phyloP scores from a whole-genome alignment of 2,113 vertebrate species.

The Gopherus evgoodei region DNA sequence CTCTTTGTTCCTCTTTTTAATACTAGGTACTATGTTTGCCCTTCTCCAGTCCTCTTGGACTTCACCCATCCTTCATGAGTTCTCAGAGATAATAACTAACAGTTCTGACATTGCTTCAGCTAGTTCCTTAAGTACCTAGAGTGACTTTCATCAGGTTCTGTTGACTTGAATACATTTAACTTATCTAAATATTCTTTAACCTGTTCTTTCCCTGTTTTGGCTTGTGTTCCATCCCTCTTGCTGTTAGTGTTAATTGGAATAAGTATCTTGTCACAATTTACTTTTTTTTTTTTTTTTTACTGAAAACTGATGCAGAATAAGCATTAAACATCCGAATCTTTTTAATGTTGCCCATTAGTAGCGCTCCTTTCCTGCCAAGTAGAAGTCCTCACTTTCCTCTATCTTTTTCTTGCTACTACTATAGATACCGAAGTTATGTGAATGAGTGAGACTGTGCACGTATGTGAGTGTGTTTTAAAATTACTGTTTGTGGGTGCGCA shows the following conservation, averaged over 20 bases:
- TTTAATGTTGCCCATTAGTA: not conserved
- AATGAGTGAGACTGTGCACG: conserved; percentile 42
- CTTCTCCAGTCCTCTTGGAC: not conserved
- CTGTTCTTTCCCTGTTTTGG: not conserved
- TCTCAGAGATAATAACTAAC: not conserved
- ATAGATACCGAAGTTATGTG: conserved; percentile 66
- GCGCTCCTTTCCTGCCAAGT: conserved; percentile 35
- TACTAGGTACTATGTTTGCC: not conserved
- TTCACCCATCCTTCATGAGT: not conserved
- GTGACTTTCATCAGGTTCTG: not conserved
- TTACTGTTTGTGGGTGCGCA: not conserved
- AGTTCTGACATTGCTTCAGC: not conserved
- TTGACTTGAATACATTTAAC: not conserved
- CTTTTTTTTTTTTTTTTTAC: not conserved
- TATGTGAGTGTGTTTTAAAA: not conserved
- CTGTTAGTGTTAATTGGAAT: not conserved
- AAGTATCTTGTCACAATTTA: not conserved
- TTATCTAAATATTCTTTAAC: not conserved
- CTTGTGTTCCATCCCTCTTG: not conserved
- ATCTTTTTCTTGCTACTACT: conserved; percentile 42
- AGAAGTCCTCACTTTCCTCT: not conserved
- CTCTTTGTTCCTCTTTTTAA: not conserved
- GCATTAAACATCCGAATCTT: not conserved
- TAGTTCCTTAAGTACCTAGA: not conserved
- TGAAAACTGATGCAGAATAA: not conserved